phyloP scores from a whole-genome alignment of 2,797 vertebrate genomes.

The Mormyrus proboscirostris region DNA sequence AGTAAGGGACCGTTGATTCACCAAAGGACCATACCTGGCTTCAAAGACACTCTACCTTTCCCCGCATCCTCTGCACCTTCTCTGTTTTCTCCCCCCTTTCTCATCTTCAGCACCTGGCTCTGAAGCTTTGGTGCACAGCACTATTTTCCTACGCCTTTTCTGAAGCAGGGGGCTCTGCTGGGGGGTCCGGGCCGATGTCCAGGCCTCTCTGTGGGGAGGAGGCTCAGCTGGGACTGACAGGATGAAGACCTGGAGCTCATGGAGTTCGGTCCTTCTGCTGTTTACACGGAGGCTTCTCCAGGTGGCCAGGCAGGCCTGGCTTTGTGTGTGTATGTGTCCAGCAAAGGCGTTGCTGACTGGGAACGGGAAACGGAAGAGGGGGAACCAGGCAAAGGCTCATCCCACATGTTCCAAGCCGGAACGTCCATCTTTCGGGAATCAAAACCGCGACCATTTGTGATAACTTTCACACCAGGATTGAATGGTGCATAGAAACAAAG shows the following conservation, averaged over 20 bases:
- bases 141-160: background rate
- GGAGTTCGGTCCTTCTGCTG: conserved; percentile 60
- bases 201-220: conserved; percentile 45
- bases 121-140: background rate
- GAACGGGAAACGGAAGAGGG: background rate
- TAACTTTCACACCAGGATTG: background rate
- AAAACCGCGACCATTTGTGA: background rate
- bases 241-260: conserved; percentile 38
- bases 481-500: background rate
- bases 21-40: background rate
- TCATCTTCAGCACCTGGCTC: background rate
- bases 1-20: background rate
- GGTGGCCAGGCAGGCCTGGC: conserved; percentile 19
- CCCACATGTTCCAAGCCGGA: background rate
- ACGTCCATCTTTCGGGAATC: background rate
- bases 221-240: conserved; percentile 31
- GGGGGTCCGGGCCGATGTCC: conserved; percentile 40
- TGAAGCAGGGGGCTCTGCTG: conserved; percentile 23
- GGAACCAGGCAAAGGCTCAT: background rate
- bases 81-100: background rate
- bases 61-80: background rate
- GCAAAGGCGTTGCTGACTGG: conserved; percentile 23
- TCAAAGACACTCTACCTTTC: background rate
- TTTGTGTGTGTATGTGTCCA: conserved; percentile 43
- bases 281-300: conserved; percentile 45